Conservation (phyloP, 2,888 invertebrate genomes). For the Harpalus rubripes region DNA sequence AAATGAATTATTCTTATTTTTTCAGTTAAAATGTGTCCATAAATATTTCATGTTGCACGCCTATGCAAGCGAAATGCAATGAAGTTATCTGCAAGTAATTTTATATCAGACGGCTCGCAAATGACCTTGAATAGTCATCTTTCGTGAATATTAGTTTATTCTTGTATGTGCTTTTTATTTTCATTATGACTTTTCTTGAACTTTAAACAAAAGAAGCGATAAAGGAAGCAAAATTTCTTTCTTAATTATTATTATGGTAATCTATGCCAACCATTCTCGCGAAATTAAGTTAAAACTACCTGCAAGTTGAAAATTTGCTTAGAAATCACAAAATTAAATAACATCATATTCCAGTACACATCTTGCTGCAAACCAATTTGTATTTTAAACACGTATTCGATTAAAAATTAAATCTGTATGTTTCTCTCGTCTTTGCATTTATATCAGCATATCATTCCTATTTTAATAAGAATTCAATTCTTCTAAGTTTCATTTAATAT, state of each 20-base stretch:
- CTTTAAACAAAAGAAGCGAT: not conserved
- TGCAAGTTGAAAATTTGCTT: constrained; percentile 9
- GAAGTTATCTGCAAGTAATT: too few species aligned
- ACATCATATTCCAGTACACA: constrained; percentile 15
- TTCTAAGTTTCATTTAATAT: not conserved
- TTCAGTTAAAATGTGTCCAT: too few species aligned
- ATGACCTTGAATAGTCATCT: too few species aligned
- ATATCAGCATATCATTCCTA: constrained; percentile 23
- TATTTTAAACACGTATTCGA: constrained; percentile 40
- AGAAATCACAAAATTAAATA: constrained; percentile 23
- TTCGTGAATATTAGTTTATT: too few species aligned
- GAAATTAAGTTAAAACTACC: constrained; percentile 8
- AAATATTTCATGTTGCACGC: too few species aligned
- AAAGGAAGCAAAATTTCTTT: not conserved
- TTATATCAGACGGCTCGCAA: too few species aligned
- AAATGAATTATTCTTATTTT: too few species aligned
- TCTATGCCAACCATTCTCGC: not conserved
- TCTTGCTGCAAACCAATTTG: constrained; percentile 2
- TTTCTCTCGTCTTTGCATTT: constrained; percentile 14
- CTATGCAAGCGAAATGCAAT: too few species aligned
- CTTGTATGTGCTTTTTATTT: not conserved
- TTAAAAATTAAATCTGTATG: constrained; percentile 35
- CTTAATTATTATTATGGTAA: not conserved
- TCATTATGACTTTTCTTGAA: not conserved
- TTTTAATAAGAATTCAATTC: constrained; percentile 40